A percentile compares a stretch with the other conserved stretches of the same genome.
phyloP scores from a whole-genome alignment of 2,113 vertebrate species.

The Syngnathus scovelli region DNA sequence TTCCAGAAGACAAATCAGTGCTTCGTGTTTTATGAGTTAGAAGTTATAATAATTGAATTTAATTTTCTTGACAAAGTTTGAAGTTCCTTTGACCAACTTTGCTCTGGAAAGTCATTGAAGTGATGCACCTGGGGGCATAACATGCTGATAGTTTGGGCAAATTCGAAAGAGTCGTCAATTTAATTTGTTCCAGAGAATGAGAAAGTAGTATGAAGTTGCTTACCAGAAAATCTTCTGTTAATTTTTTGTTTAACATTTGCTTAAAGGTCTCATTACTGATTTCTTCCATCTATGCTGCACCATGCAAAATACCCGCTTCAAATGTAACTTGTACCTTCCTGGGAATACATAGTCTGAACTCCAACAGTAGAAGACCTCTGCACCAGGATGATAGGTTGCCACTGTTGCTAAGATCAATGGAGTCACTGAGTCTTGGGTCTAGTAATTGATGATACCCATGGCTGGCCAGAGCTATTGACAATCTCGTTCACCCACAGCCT shows the following conservation, averaged over 20 bases:
- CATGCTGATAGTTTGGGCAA: not conserved
- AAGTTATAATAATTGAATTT: no score
- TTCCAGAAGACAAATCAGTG: no score
- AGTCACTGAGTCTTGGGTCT: constrained; percentile 48
- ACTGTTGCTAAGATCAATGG: constrained; percentile 35
- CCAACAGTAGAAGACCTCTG: constrained; percentile 2
- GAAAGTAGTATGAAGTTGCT: not conserved
- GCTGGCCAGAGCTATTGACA: constrained; percentile 55
- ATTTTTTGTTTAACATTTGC: not conserved
- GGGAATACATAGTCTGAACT: constrained; percentile 14
- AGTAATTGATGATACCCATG: constrained; percentile 43
- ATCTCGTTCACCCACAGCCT: constrained; percentile 45
- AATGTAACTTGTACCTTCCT: constrained; percentile 8
- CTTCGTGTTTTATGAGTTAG: no score
- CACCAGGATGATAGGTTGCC: constrained; percentile 24
- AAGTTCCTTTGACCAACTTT: no score
- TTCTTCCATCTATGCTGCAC: not conserved
- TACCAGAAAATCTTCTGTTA: not conserved
- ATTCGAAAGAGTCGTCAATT: not conserved
- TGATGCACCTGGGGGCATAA: no score
- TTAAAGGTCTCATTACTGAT: not conserved
- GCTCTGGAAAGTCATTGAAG: no score
- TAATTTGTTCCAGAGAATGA: not conserved
- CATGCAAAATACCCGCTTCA: not conserved
- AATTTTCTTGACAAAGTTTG: no score